Evolutionary conservation across 92 coral and sea anemone genomes (phyloP).

Genomic region (Desmophyllum pertusum): DNA sequence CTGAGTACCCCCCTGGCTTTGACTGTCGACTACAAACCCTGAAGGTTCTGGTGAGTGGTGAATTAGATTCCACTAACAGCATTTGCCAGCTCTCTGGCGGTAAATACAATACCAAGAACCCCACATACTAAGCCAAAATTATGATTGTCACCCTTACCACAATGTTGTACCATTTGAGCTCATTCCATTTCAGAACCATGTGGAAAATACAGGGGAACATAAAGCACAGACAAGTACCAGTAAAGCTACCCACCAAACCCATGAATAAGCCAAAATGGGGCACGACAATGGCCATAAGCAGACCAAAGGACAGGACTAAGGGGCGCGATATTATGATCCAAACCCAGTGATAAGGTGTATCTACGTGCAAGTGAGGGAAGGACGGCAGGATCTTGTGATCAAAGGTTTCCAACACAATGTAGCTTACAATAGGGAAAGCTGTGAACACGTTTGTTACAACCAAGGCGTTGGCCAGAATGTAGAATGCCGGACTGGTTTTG

Average conservation of each 20-base stretch:
- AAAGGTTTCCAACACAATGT: conserved; percentile 68
- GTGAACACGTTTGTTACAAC: conserved; percentile 76
- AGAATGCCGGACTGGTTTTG: conserved; percentile 48
- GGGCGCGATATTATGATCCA: conserved; percentile 72
- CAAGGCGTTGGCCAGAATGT: conserved; percentile 69
- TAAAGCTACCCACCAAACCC: conserved; percentile 86
- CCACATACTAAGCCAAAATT: too few species aligned
- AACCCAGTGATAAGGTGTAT: conserved; percentile 67
- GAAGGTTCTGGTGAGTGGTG: too few species aligned
- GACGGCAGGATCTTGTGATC: conserved; percentile 67
- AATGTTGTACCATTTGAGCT: conserved; percentile 72
- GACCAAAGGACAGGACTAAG: conserved; percentile 67
- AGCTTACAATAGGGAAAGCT: conserved; percentile 76
- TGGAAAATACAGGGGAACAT: conserved; percentile 77
- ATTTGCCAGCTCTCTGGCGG: conserved; percentile 60
- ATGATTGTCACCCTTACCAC: too few species aligned
- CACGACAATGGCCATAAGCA: conserved; percentile 71
- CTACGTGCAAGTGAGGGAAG: conserved; percentile 73
- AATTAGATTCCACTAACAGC: conserved; percentile 30
- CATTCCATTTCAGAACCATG: conserved; percentile 78
- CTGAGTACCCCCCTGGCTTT: too few species aligned
- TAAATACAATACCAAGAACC: conserved; percentile 75
- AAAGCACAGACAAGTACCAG: conserved; percentile 82
- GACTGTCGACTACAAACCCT: too few species aligned
- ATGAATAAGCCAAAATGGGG: conserved; percentile 83